Evolutionary conservation across 2,888 invertebrate species (phyloP), one percentile per base, ranked within the genome.

Genomic region (Ceratothoa steindachneri): DNA sequence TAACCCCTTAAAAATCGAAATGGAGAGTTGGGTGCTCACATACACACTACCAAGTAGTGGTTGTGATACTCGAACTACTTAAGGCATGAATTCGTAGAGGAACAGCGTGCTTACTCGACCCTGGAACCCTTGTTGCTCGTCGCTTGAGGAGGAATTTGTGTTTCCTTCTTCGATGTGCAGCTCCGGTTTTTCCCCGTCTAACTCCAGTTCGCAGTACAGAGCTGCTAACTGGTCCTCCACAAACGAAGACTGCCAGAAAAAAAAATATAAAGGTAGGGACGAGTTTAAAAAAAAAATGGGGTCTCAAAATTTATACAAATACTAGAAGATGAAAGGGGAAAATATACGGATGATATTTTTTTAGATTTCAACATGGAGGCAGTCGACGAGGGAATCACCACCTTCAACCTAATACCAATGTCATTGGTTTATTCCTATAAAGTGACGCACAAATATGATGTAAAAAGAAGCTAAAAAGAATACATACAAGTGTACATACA

Each of bases 221-320:
- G 91, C 90, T 51, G 85, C 87, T 27, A 93, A 83, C 83, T 92
- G 92, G 72, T 91, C 90, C 82, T 90, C 90, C 0, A 92, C 91
- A 81, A 90, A 81, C 0, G 85, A 81, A 0, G 92, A 89, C n/a
- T n/a, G n/a, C 88, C 92, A 60, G 27, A 7, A n/a, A 60, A 81
- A 3, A 15, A 60, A 29, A 66, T 27, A 60, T 15, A 19, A 60
- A n/a, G 24, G 60, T 60, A 15, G 9, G 7, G n/a, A 60, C 9
- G 7, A n/a, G n/a, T n/a, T n/a, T n/a, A n/a, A n/a, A n/a, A n/a
- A n/a, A 0, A 22, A 64, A 27, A 64, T 22, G 2, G 5, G 0
- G 1, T 19, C 15, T 66, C 9, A 27, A n/a, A 1, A 1, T 27
- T 27, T 27, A 28, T 22, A 65, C n/a, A n/a, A 0, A 65, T n/a